Evolutionary conservation across 2,113 vertebrate species (phyloP).

Genomic region (Pygoscelis antarcticus): DNA sequence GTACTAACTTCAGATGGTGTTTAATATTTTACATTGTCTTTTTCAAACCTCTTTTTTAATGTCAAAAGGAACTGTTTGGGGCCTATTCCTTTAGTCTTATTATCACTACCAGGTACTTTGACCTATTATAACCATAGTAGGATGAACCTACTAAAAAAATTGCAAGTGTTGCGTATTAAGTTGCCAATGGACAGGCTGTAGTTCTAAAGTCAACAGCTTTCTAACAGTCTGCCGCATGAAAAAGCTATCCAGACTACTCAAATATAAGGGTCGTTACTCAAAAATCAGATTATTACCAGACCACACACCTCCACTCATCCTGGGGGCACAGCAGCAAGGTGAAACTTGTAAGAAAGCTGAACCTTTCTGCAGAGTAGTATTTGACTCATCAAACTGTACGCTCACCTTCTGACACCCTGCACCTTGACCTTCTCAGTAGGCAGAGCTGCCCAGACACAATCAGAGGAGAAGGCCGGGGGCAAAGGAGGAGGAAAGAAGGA

Average conservation of each 20-base stretch:
- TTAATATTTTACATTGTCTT: background rate
- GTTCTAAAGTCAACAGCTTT: background rate
- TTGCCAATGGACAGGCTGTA: background rate
- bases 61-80: background rate
- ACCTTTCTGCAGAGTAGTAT: background rate
- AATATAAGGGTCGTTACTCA: background rate
- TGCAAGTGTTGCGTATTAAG: background rate
- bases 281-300: background rate
- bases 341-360: background rate
- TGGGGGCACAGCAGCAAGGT: background rate
- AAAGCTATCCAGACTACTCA: background rate
- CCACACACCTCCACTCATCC: background rate
- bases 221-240: background rate
- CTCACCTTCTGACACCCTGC: background rate
- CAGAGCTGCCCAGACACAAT: background rate
- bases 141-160: background rate
- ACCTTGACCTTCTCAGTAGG: background rate
- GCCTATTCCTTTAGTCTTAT: background rate
- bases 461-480: background rate
- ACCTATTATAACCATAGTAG: accelerated
- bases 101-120: background rate
- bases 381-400: background rate
- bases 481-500: background rate
- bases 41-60: background rate
- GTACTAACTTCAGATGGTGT: background rate